A percentile compares a stretch with the other conserved stretches of the same genome.
Evolutionary conservation across 1,140 invertebrate genomes (phyloP).

Genomic region (Carposina sasakii): DNA sequence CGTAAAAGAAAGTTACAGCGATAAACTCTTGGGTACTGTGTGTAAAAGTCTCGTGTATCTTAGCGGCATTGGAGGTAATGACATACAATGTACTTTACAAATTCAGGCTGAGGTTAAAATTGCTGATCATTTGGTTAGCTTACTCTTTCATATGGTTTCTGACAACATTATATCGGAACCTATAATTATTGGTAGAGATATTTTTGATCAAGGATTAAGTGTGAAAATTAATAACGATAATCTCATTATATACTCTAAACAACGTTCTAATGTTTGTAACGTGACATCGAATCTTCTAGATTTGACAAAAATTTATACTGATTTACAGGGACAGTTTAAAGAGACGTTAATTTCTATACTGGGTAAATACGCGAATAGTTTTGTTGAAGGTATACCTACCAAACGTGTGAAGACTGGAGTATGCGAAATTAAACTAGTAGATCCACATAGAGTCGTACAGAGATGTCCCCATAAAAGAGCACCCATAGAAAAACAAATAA

Average conservation of each 20-base stretch:
- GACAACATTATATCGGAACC: constrained; percentile 13
- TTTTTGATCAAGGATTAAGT: constrained; percentile 17
- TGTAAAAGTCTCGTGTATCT: constrained; percentile 3
- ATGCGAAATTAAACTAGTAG: constrained; percentile 17
- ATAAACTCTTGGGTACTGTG: constrained; percentile 2
- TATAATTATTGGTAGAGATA: constrained; percentile 27
- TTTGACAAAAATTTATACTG: constrained; percentile 20
- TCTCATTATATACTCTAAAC: constrained; percentile 11
- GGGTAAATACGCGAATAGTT: constrained; percentile 16
- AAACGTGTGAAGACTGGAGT: constrained; percentile 14
- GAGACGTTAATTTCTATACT: constrained; percentile 16
- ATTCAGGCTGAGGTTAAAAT: neutral
- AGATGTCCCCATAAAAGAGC: constrained; percentile 18
- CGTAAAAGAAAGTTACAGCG: constrained; percentile 11
- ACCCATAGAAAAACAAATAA: constrained; percentile 18
- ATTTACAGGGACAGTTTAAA: constrained; percentile 19
- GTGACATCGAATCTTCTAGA: constrained; percentile 5
- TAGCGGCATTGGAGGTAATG: neutral
- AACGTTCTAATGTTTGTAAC: constrained; percentile 13
- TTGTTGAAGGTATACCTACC: constrained; percentile 14
- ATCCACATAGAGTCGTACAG: constrained; percentile 16
- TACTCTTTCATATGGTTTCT: constrained; percentile 4
- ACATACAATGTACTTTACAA: neutral
- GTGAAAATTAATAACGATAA: constrained; percentile 23
- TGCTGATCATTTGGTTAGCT: neutral